These are phyloP conservation scores for Ephestia elutella DNA, from an alignment of 1,140 invertebrate species.

Conservation along the genomic window DNA sequence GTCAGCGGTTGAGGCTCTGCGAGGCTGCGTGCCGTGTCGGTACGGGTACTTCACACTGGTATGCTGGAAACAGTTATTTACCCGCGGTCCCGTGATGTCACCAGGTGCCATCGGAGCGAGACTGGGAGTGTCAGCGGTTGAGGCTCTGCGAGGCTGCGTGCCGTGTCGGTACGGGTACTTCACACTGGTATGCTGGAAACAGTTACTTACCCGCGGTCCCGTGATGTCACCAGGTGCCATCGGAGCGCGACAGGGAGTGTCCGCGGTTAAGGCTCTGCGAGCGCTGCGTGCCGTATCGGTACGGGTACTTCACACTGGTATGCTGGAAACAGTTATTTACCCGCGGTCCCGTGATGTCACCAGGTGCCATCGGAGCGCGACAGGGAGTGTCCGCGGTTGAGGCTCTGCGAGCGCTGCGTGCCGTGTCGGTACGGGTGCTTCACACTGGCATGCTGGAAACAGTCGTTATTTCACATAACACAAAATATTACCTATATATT, in stretches of 20 bases:
- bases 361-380: conserved; percentile 81
- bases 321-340: conserved; percentile 68
- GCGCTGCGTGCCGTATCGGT: conserved; percentile 74
- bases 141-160: conserved; percentile 77
- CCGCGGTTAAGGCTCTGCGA: conserved; percentile 82
- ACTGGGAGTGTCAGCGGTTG: conserved; percentile 79
- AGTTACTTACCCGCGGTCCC: conserved; percentile 77
- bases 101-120: conserved; percentile 81
- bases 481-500: background rate
- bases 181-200: conserved; percentile 71
- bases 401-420: conserved; percentile 77
- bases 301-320: conserved; percentile 75
- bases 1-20: conserved; percentile 81
- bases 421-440: conserved; percentile 77
- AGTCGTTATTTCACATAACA: background rate
- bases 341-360: conserved; percentile 83
- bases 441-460: conserved; percentile 71
- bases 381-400: conserved; percentile 79
- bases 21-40: conserved; percentile 75
- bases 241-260: conserved; percentile 77
- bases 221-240: conserved; percentile 85
- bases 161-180: conserved; percentile 77
- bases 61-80: conserved; percentile 69
- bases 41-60: conserved; percentile 76
- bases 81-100: conserved; percentile 83